A percentile compares a stretch with the other conserved stretches of the same genome.
These are phyloP conservation scores for Leptopilina drosophilae DNA, from an alignment of 2,888 invertebrate species.

Conservation along the genomic window DNA sequence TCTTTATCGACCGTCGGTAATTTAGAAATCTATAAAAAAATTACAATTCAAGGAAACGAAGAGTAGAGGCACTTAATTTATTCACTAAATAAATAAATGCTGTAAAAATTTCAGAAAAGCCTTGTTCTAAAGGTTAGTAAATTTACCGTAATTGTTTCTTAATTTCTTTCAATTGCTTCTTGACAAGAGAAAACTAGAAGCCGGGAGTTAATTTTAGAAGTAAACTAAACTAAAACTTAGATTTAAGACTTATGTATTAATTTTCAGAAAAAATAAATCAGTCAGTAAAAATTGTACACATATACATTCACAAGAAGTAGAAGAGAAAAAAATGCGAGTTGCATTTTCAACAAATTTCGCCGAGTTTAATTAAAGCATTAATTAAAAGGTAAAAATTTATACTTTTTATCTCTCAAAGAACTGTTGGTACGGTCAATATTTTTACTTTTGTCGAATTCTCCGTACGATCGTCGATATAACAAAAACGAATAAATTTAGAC, in stretches of 20 bases:
- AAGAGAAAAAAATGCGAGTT: neutral
- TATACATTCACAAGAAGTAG: no score
- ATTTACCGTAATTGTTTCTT: no score
- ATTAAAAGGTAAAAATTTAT: conserved; percentile 15
- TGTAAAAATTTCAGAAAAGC: no score
- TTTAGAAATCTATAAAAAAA: neutral
- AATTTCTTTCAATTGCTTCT: no score
- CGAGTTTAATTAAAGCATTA: conserved; percentile 15
- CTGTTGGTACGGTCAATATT: conserved; percentile 9
- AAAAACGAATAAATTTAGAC: conserved; percentile 27
- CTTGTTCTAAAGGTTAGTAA: no score
- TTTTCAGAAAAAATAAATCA: neutral
- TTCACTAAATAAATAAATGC: no score
- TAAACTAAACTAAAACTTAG: no score
- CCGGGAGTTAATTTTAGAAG: no score
- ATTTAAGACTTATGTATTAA: neutral
- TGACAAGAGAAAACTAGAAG: no score
- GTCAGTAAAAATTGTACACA: no score
- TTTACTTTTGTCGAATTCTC: conserved; percentile 32
- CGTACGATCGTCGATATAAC: conserved; percentile 20
- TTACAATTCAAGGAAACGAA: no score
- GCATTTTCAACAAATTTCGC: neutral
- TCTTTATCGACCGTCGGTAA: neutral
- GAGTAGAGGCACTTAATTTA: no score
- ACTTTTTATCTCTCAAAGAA: conserved; percentile 13